Base-by-base conservation (phyloP, 2,113 vertebrate species). In the Cololabis saira region DNA sequence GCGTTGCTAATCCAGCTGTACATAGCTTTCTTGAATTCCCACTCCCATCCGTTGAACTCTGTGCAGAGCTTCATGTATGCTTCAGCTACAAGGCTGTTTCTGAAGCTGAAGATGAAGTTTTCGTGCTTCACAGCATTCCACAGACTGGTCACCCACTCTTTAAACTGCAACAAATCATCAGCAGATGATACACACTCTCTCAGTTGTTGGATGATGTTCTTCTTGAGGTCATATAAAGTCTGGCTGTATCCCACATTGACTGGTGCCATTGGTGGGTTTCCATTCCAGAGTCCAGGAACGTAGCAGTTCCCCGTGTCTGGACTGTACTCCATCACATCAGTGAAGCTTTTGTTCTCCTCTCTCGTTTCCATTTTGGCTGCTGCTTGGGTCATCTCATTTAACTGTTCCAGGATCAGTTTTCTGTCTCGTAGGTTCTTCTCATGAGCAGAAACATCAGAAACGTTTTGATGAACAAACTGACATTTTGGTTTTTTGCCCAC, bases 391-490 rank as follows among this genome's bases (percentile, higher is more conserved):
- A 87, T 91, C 2, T 94, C 89, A 22, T 92, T 58, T 5, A 94
- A 70, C 5, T 90, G 89, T 2, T 94, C 84, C 19, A 91, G 33
- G 10, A 92, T 78, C 43, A 83, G 76, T 15, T 89, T 88, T 44
- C 90, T 78, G n/a, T 93, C 93, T 65, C 88, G 76, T 0, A 74
- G 73, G 78, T 89, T 94, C 16, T 92, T 92, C 9, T 91, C 89
- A 17, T 92, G 55, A 3, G 83, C 90, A 16, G 92, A 84, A 11
- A 85, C 71, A 40, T 92, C 94, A 0, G 87, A 88, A 18, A 94
- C 91, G 30, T 92, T 94, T 86, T 94, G 94, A 62, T 94, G 91
- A 1, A 95, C 91, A 63, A 95, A 94, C 56, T 89, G 87, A 69
- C 91, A 94, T 69, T 78, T 93, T 0, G 93, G 91, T 64, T 90